Base-by-base conservation (phyloP, 2,888 invertebrate species). In the Leucophenga maculata region DNA sequence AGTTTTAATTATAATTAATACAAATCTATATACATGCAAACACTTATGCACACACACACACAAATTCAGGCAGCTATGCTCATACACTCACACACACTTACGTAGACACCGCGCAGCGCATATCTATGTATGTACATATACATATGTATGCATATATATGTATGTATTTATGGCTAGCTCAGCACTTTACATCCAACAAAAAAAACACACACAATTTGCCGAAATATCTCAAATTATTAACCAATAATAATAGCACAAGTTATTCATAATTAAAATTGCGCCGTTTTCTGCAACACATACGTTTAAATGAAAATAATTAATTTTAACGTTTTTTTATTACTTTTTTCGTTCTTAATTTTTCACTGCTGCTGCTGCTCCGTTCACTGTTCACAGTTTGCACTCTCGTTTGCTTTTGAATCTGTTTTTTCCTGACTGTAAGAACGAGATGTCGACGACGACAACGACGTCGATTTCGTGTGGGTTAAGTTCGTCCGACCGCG, bases 1-100 rank as follows among this genome's bases (percentile, higher is more conserved):
- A 75, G 73, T 79, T 79, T 77, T 74, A 75, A 75, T 78, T 75
- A 75, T 78, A 78, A 75, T 82, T 79, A 79, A 75, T 82, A 75
- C 69, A 64, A 69, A 73, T 72, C 50, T 74, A 72, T 70, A 64
- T 72, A 52, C n/a, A 32, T 74, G 68, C 74, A 71, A 72, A 74
- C 68, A 69, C 65, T 70, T 11, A 70, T 69, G 71, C 50, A 64
- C 54, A 54, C 18, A 14, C 22, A 59, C 22, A 14, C 14, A 57
- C 16, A 57, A 14, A 57, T 31, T 26, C 16, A 59, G 22, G 14
- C 32, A 11, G 31, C 22, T 1, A 26, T 11, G 22, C n/a, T n/a
- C 32, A 59, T 31, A 8, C 32, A 59, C 18, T 32, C 32, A 60
- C 16, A 39, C 18, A 32, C 22, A 26, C 26, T 22, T 9, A 54